A percentile compares a stretch with the other conserved stretches of the same genome.
phyloP scores from a whole-genome alignment of 2,797 vertebrate genomes.

The Clamator glandarius region DNA sequence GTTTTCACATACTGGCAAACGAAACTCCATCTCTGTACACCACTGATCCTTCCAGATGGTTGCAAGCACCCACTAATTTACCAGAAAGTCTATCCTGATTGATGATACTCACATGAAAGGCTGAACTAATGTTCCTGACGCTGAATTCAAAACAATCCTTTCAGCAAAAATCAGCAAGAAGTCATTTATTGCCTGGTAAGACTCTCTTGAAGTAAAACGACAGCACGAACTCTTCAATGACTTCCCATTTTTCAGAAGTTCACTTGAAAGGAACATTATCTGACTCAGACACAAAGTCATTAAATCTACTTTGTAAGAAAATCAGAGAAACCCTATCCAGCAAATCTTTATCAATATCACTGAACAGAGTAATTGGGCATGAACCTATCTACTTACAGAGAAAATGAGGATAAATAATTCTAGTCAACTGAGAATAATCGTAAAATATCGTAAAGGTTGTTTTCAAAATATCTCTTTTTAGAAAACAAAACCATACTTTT shows the following conservation, averaged over 20 bases:
- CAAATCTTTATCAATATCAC: neutral
- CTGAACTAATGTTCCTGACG: neutral
- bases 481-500: neutral
- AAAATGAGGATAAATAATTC: neutral
- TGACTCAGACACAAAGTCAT: neutral
- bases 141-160: neutral
- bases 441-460: neutral
- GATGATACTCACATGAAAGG: neutral
- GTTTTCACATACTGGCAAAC: neutral
- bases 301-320: neutral
- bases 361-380: neutral
- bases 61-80: neutral
- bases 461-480: neutral
- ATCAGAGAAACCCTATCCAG: neutral
- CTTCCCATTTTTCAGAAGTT: neutral
- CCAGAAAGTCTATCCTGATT: neutral
- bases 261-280: conserved; percentile 25
- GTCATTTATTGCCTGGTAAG: neutral
- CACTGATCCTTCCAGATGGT: neutral
- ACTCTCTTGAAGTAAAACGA: conserved; percentile 10
- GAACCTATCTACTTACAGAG: neutral
- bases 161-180: conserved; percentile 19
- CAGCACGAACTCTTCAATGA: neutral
- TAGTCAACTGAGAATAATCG: neutral
- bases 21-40: neutral